A percentile compares a stretch with the other conserved stretches of the same genome.
Evolutionary conservation across 2,113 vertebrate genomes (phyloP).

Genomic region (Aepyceros melampus): DNA sequence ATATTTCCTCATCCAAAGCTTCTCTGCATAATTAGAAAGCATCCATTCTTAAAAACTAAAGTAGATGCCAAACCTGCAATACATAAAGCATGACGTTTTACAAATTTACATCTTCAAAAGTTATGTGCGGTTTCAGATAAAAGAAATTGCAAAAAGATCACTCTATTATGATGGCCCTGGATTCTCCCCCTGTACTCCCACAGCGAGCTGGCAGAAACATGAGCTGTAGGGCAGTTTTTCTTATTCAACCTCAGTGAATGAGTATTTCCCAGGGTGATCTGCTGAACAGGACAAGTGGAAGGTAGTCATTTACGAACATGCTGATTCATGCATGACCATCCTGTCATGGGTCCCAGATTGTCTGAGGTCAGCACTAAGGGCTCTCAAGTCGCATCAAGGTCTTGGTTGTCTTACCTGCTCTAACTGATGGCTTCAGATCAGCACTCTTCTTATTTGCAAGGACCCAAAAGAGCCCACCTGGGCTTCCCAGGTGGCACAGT

Average conservation of each 20-base stretch:
- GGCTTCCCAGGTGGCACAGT: neutral
- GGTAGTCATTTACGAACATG: conserved; percentile 58
- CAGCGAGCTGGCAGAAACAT: conserved; percentile 64
- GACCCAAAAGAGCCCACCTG: neutral
- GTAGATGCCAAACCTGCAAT: conserved; percentile 84
- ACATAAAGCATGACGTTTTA: conserved; percentile 82
- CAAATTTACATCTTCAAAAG: conserved; percentile 85
- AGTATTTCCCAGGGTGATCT: conserved; percentile 65
- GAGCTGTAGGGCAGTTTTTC: conserved; percentile 61
- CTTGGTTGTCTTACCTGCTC: neutral
- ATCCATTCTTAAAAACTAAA: conserved; percentile 88
- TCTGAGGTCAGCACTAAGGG: neutral
- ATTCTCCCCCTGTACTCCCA: conserved; percentile 56
- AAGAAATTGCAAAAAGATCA: conserved; percentile 77
- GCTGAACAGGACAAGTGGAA: conserved; percentile 63
- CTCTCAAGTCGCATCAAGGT: neutral
- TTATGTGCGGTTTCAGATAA: conserved; percentile 79
- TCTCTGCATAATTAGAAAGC: conserved; percentile 87
- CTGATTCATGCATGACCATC: conserved; percentile 63
- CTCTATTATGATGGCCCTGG: conserved; percentile 64
- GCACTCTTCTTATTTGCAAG: neutral
- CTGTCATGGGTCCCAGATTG: conserved; percentile 30
- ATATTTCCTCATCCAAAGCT: conserved; percentile 85
- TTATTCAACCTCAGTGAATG: conserved; percentile 58
- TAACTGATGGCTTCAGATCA: neutral